These are phyloP conservation scores for Torymus tubicola DNA, from an alignment of 2,888 invertebrate genomes.

Conservation along the genomic window DNA sequence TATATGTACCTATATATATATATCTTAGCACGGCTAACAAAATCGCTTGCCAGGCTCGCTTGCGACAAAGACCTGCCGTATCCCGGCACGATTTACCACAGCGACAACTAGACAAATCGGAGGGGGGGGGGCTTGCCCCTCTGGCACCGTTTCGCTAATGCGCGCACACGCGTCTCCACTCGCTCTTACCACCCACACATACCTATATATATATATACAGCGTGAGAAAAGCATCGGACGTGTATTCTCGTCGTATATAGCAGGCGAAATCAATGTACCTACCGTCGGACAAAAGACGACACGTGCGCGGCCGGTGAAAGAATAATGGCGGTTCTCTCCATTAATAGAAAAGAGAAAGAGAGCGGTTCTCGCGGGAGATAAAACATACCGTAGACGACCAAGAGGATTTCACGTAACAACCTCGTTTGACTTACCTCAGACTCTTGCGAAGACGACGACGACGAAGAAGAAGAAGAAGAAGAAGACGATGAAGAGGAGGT, in stretches of 20 bases:
- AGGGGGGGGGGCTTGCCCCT: not conserved
- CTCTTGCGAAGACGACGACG: not conserved
- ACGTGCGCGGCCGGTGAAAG: not conserved
- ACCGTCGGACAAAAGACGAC: constrained; percentile 12
- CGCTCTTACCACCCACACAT: too few relatives aligned
- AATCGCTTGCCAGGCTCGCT: too few relatives aligned
- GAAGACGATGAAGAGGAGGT: not conserved
- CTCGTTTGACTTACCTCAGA: constrained; percentile 56
- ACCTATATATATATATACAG: too few relatives aligned
- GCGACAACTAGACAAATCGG: constrained; percentile 17
- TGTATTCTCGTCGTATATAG: constrained; percentile 4
- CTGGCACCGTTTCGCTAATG: too few relatives aligned
- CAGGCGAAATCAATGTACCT: constrained; percentile 25
- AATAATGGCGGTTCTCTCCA: constrained; percentile 28
- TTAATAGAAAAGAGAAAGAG: constrained; percentile 25
- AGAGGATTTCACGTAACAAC: constrained; percentile 40
- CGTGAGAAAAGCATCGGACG: constrained; percentile 12
- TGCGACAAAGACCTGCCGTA: too few relatives aligned
- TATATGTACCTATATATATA: too few relatives aligned
- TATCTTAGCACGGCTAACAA: too few relatives aligned
- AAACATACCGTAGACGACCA: constrained; percentile 10
- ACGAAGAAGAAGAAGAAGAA: not conserved
- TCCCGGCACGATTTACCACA: not conserved
- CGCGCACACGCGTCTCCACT: too few relatives aligned
- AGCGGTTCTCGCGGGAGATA: constrained; percentile 1